Evolutionary conservation across 2,113 vertebrate species (phyloP), one percentile per base, ranked within the genome.

Genomic region (Syngnathus floridae): DNA sequence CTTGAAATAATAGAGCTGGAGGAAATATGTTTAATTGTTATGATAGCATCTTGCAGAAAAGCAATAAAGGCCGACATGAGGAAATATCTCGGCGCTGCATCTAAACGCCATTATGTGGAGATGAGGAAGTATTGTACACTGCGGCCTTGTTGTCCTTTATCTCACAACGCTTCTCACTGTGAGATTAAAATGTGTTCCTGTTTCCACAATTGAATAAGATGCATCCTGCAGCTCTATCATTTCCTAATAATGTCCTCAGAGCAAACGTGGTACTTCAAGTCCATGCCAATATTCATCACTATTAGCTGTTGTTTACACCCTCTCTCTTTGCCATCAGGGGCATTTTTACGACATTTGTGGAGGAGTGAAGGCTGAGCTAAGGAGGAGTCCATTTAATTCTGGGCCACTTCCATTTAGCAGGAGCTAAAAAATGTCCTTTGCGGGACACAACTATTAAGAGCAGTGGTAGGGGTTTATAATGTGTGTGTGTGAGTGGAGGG

Each of bases 1-100:
- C 83, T 77, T 77, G 79, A 84, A 88, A 91, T 83, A 89, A 88
- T 83, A 83, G 86, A 85, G 86, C 82, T 82, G 79, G 84, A 85
- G 83, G 84, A 90, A 87, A 88, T 88, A 78, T 83, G 84, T 89
- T 88, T 89, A 89, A 89, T 90, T 89, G 88, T 89, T 89, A 85
- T 86, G 87, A 90, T 90, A 85, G 70, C 81, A 86, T 82, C 83
- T 81, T 79, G 84, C 77, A 57, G 79, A 67, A 82, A 87, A 87
- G 83, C 84, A 84, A 86, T 89, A 88, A 85, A 80, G 77, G 71
- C 73, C 78, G 80, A 80, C 77, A 82, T 74, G 79, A 72, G 79
- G 79, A 81, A 73, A 68, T 69, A 82, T 85, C 81, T 75, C 57
- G 57, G 78, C 74, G 64, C 70, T 74, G 80, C 77, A 82, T 79